Conservation (phyloP, 2,797 vertebrate species). For the Apogon talboti region DNA sequence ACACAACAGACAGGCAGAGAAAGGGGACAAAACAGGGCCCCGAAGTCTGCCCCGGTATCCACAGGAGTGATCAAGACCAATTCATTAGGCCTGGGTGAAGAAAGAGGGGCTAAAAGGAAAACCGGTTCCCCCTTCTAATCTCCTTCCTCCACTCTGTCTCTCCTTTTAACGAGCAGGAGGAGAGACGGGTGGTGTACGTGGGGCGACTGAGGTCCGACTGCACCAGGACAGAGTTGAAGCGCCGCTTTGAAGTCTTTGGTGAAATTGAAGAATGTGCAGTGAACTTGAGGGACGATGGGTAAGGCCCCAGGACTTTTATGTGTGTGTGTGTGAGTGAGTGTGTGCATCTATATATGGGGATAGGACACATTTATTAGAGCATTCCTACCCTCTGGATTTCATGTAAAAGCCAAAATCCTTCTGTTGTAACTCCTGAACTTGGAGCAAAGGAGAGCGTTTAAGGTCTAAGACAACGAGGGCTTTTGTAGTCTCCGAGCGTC, state of each 20-base stretch:
- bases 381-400: conserved; percentile 16
- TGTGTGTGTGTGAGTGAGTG: conserved; percentile 23
- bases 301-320: conserved; percentile 70
- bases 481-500: conserved; percentile 42
- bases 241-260: conserved; percentile 98
- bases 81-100: conserved; percentile 71
- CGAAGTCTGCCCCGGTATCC: conserved; percentile 59
- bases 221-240: conserved; percentile 93
- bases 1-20: conserved; percentile 55
- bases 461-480: conserved; percentile 37
- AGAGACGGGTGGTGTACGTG: conserved; percentile 95
- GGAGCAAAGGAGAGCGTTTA: conserved; percentile 22
- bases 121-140: conserved; percentile 65
- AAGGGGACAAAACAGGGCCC: conserved; percentile 46
- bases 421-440: conserved; percentile 30
- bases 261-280: conserved; percentile 98
- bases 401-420: conserved; percentile 4
- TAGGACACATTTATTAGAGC: conserved; percentile 16
- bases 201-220: conserved; percentile 94
- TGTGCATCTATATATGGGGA: conserved; percentile 20
- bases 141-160: conserved; percentile 60
- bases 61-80: conserved; percentile 72
- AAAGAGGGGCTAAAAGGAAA: conserved; percentile 47
- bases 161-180: conserved; percentile 88
- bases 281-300: conserved; percentile 97